Base-by-base conservation (phyloP, 2,797 vertebrate species). In the Limnodromus scolopaceus region DNA sequence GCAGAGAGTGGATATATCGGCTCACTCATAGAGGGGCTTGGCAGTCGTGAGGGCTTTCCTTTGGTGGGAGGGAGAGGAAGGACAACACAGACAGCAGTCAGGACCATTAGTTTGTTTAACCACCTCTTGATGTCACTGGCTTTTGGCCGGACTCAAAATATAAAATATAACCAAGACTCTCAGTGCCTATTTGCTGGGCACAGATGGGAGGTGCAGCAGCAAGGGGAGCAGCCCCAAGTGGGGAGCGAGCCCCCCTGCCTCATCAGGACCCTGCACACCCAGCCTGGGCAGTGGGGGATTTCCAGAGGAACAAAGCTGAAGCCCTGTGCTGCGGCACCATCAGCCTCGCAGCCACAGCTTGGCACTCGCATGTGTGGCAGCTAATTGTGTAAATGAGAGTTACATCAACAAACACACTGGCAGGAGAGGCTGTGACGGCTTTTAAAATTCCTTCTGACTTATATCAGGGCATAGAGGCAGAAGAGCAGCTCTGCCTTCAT, bases 391-490 rank as follows among this genome's bases (percentile, higher is more conserved):
- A 78, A 92, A 68, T 11, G 66, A 68, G 74, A 57, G 61, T 49
- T 79, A 72, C 66, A 87, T 72, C 87, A 93, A 86, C 91, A 87
- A 82, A 75, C 38, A 36, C 23, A 75, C 89, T 13, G 46, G 28
- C 10, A 5, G 77, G 84, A 91, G 61, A 74, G 87, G 84, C 91
- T 61, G 69, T 18, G 65, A 53, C 0, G 1, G 69, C 77, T 69
- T 91, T 61, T 53, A 71, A 94, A 91, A 95, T 93, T 92, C 93
- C 89, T 93, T 68, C 75, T 94, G 85, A 51, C 57, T 96, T 51
- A 3, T 36, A 64, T 87, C 78, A 79, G 87, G 88, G 76, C 90
- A 75, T 0, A 27, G 69, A 84, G 83, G 93, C 83, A 93, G 93
- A 78, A 57, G 17, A 78, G 66, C 75, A 66, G 74, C 63, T 92